A percentile compares a stretch with the other conserved stretches of the same genome.
Conservation (phyloP, 2,113 vertebrate genomes). For the Centropus unirufus region DNA sequence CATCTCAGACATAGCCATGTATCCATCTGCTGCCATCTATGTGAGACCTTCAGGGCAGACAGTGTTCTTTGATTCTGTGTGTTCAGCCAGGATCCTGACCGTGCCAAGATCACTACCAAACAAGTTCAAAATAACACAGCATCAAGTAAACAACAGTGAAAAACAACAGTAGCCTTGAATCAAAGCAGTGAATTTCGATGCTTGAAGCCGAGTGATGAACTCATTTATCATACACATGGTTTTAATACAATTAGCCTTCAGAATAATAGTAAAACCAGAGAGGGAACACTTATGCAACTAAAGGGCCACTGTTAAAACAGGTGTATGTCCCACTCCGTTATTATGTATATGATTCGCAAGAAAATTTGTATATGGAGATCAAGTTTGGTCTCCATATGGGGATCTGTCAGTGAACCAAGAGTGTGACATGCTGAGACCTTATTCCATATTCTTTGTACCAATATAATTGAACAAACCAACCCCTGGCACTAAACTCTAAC, state of each 20-base stretch:
- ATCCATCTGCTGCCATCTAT: background rate
- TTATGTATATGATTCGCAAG: background rate
- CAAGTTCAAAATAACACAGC: background rate
- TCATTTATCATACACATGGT: background rate
- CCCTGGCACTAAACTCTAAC: background rate
- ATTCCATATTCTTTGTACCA: background rate
- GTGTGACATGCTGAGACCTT: background rate
- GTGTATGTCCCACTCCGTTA: background rate
- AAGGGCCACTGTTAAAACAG: background rate
- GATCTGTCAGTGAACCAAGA: background rate
- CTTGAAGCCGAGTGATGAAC: background rate
- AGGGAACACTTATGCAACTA: background rate
- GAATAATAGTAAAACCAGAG: background rate
- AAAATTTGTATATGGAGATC: background rate
- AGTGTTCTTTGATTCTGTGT: background rate
- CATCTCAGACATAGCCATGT: fast-evolving
- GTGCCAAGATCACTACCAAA: background rate
- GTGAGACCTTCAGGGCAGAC: background rate
- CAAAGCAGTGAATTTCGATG: background rate
- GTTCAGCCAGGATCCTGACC: background rate
- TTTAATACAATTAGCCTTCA: background rate
- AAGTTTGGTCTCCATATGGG: background rate
- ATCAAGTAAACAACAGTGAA: background rate
- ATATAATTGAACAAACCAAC: background rate
- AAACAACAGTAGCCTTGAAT: background rate